Base-by-base conservation (phyloP, 2,113 vertebrate species). In the Tapirus terrestris region DNA sequence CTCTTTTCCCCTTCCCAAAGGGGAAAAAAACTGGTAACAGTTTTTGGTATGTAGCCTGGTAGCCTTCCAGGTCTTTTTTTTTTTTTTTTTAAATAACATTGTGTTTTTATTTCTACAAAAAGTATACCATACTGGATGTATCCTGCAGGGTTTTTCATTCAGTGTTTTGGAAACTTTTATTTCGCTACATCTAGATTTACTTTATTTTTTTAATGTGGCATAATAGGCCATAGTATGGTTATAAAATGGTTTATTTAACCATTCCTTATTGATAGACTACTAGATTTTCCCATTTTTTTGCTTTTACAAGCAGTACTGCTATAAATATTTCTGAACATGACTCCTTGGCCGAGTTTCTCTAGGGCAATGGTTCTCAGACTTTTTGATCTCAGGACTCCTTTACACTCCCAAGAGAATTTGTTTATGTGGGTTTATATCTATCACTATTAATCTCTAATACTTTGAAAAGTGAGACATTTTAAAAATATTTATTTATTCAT, bases 91-190 rank as follows among this genome's bases (percentile, higher is more conserved):
- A 87, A 93, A 96, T 73, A 18, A n/a, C 53, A 67, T 91, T 81
- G 23, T 81, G 83, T 53, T 88, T 93, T 95, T 80, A 80, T 97
- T 89, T 96, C 63, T 85, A 53, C 43, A 89, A 91, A 82, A 93
- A 53, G 25, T 53, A 65, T 95, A 81, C 45, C 76, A 72, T 92
- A 51, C 48, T 92, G 11, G 77, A 83, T 51, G 70, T 92, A 76
- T 56, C 21, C 33, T 80, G 12, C 58, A 94, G 36, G 1, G 63
- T 80, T 84, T 73, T 95, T 89, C 39, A 80, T 91, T 95, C 31
- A 51, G 3, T 96, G 65, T 79, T 94, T 96, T 85, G 36, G 39
- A 84, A 93, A 84, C 60, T 97, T 95, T 85, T 86, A 79, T 88
- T 96, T 93, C 1, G 4, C 61, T 95, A 82, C 58, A 73, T 79